phyloP scores from a whole-genome alignment of 2,113 vertebrate species.

The Salvelinus sp. region DNA sequence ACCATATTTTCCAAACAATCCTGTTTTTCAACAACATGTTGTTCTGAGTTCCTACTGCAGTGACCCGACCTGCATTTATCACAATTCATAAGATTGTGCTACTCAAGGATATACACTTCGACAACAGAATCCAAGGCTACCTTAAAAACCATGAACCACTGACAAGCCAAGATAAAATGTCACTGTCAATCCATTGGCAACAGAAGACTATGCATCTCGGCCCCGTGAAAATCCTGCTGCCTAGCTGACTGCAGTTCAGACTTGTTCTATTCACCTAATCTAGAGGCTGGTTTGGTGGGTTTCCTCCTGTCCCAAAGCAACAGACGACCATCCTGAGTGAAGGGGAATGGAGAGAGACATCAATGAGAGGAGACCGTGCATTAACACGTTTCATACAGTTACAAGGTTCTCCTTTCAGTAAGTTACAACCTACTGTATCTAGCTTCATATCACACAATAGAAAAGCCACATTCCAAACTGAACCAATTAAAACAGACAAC shows the following conservation, averaged over 20 bases:
- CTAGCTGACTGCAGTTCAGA: neutral
- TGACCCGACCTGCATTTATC: too few species aligned
- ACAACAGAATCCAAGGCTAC: neutral
- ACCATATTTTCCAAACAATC: too few species aligned
- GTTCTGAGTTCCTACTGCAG: too few species aligned
- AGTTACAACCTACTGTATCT: too few species aligned
- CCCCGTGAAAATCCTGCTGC: neutral
- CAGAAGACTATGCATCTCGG: neutral
- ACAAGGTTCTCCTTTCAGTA: too few species aligned
- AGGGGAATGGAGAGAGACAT: neutral
- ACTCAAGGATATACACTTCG: too few species aligned
- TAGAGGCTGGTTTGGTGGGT: constrained; percentile 86
- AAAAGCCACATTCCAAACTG: too few species aligned
- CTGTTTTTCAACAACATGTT: too few species aligned
- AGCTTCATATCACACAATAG: too few species aligned
- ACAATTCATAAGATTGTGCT: too few species aligned
- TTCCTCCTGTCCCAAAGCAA: constrained; percentile 94
- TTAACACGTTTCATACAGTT: neutral
- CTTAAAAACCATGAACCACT: neutral
- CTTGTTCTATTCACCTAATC: constrained; percentile 75
- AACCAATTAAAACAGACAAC: too few species aligned
- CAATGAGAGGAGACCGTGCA: neutral
- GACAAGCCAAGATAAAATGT: too few species aligned
- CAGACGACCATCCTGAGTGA: constrained; percentile 83
- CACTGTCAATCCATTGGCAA: neutral